phyloP scores from a whole-genome alignment of 2,888 invertebrate genomes.

The Mythimna impura region DNA sequence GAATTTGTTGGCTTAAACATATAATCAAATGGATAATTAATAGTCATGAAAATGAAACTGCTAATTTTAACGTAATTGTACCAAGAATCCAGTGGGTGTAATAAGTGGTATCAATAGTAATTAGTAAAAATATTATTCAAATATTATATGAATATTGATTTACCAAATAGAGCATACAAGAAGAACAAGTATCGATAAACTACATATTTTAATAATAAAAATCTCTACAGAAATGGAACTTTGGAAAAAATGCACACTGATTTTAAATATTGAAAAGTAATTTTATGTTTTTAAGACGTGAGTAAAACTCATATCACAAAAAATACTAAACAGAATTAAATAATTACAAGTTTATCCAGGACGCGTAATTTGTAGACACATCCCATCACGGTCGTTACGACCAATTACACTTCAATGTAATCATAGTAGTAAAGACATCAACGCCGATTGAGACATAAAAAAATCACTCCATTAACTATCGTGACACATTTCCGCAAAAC shows the following conservation, averaged over 20 bases:
- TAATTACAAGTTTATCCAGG: not conserved
- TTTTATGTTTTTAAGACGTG: not conserved
- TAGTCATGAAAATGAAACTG: not conserved
- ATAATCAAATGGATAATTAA: conserved; percentile 9
- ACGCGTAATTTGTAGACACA: not conserved
- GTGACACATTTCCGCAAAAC: conserved; percentile 40
- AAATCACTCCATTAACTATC: conserved; percentile 24
- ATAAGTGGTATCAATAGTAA: not conserved
- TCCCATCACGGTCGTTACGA: not conserved
- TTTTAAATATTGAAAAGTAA: not conserved
- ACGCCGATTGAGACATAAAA: conserved; percentile 35
- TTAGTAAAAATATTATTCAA: not conserved
- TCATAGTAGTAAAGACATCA: conserved; percentile 41
- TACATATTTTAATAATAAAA: not conserved
- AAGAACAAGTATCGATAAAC: not conserved
- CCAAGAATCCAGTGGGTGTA: not conserved
- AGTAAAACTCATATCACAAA: not conserved
- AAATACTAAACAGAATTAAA: too few relatives aligned
- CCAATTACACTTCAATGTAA: conserved; percentile 6
- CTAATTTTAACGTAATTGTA: conserved; percentile 9
- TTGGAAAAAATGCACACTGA: not conserved
- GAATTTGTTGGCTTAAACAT: not conserved
- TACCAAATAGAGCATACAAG: not conserved
- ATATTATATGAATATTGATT: not conserved
- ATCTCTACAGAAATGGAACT: not conserved